phyloP scores from a whole-genome alignment of 2,797 vertebrate species.

The Hozukius guyotensis region DNA sequence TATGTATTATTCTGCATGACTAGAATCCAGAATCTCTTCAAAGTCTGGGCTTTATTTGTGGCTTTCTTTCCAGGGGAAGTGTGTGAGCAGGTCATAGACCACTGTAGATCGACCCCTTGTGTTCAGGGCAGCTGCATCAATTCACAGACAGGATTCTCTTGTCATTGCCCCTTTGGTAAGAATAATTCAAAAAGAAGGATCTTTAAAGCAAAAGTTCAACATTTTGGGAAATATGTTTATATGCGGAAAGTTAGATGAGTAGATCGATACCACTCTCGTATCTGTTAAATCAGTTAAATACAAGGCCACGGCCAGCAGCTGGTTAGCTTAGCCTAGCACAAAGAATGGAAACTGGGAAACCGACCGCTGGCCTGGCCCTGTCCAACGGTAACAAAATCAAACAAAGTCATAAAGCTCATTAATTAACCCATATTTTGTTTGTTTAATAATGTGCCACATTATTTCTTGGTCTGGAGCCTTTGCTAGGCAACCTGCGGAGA shows the following conservation, averaged over 20 bases:
- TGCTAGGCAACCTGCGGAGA: background rate
- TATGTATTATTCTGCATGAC: background rate
- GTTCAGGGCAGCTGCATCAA: conserved; percentile 76
- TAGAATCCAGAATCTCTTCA: background rate
- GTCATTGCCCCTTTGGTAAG: conserved; percentile 84
- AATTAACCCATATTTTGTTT: background rate
- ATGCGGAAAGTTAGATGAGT: background rate
- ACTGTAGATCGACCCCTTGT: conserved; percentile 81
- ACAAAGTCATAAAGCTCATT: background rate
- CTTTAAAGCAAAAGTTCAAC: background rate
- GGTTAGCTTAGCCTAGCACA: background rate
- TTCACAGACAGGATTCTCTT: conserved; percentile 77
- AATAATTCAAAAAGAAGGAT: background rate
- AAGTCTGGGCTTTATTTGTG: background rate
- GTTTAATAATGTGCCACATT: background rate
- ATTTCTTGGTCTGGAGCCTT: background rate
- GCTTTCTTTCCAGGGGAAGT: conserved; percentile 66
- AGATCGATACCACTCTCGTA: background rate
- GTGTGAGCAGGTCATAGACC: conserved; percentile 75
- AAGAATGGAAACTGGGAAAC: background rate
- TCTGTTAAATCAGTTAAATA: background rate
- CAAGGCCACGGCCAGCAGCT: background rate
- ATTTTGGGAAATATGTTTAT: background rate
- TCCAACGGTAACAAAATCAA: background rate
- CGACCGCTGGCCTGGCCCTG: background rate